phyloP scores from a whole-genome alignment of 2,797 vertebrate genomes.

The Coranthus polyacanthus region DNA sequence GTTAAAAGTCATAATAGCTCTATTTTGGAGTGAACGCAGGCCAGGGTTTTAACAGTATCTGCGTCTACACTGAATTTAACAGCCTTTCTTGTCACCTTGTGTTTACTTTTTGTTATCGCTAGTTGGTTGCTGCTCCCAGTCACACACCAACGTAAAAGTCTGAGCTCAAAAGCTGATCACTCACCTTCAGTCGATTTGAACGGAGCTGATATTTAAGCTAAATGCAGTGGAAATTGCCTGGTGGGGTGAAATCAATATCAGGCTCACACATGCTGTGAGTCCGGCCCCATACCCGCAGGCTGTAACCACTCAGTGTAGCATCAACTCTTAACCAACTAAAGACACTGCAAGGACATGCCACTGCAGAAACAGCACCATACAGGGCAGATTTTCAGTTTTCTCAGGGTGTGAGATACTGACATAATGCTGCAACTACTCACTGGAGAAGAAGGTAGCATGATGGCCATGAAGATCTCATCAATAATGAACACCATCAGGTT shows the following conservation, averaged over 20 bases:
- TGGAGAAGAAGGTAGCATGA: slow-evolving; percentile 35
- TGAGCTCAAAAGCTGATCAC: slow-evolving; percentile 45
- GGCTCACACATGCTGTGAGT: slow-evolving; percentile 50
- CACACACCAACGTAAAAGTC: slow-evolving; percentile 8
- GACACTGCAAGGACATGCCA: slow-evolving; percentile 26
- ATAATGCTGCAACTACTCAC: slow-evolving; percentile 17
- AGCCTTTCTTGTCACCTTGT: slow-evolving; percentile 9
- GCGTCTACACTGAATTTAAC: slow-evolving; percentile 3
- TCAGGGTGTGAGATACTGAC: slow-evolving; percentile 26
- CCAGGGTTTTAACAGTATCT: slow-evolving; percentile 27
- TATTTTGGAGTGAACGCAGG: slow-evolving; percentile 28
- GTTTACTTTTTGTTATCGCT: too few relatives aligned
- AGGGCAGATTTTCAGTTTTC: slow-evolving; percentile 23
- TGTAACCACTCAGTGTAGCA: slow-evolving; percentile 27
- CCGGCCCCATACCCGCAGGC: slow-evolving; percentile 22
- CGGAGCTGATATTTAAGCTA: slow-evolving; percentile 73
- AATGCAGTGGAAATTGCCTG: slow-evolving; percentile 73
- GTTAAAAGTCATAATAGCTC: slow-evolving; percentile 46
- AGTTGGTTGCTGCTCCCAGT: too few relatives aligned
- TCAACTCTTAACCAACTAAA: slow-evolving; percentile 39
- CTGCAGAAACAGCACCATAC: slow-evolving; percentile 1
- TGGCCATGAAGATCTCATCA: slow-evolving; percentile 66
- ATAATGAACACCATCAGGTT: slow-evolving; percentile 74
- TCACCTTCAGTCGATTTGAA: slow-evolving; percentile 59
- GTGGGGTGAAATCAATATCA: slow-evolving; percentile 71